Conservation (phyloP, 2,888 invertebrate species). For the Limenitis camilla region DNA sequence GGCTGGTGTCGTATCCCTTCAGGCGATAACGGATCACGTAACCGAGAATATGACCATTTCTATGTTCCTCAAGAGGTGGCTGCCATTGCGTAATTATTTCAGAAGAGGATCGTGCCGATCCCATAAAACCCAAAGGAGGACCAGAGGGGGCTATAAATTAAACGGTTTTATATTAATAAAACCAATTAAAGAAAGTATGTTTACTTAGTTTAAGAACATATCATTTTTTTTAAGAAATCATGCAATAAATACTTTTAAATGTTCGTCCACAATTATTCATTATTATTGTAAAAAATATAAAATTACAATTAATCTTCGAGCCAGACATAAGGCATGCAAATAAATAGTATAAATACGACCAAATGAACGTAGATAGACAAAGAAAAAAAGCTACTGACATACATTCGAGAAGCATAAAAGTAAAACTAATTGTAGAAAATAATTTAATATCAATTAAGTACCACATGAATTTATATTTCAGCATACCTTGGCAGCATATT, state of each 20-base stretch:
- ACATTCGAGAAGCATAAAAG: conserved; percentile 13
- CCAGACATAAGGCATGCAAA: conserved; percentile 16
- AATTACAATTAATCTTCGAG: neutral
- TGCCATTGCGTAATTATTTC: conserved; percentile 99
- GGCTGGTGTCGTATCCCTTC: conserved; percentile 92
- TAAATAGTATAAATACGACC: too few species aligned
- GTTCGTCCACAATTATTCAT: neutral
- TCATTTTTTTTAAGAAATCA: neutral
- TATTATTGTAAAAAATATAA: neutral
- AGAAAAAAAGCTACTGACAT: conserved; percentile 1
- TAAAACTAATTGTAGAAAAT: conserved; percentile 9
- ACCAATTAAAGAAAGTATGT: too few species aligned
- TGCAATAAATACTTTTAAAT: neutral
- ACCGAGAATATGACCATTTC: conserved; percentile 95
- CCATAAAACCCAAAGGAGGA: conserved; percentile 95
- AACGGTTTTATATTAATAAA: too few species aligned
- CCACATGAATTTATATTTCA: conserved; percentile 27
- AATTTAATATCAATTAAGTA: conserved; percentile 5
- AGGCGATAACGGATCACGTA: conserved; percentile 94
- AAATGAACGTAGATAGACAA: conserved; percentile 2
- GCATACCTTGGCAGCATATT: conserved; percentile 75
- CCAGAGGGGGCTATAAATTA: conserved; percentile 89
- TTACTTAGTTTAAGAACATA: too few species aligned
- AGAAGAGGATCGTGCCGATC: conserved; percentile 93
- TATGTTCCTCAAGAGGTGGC: conserved; percentile 93